These are phyloP conservation scores for Caranx ignobilis DNA, from an alignment of 2,113 vertebrate species.

Conservation along the genomic window DNA sequence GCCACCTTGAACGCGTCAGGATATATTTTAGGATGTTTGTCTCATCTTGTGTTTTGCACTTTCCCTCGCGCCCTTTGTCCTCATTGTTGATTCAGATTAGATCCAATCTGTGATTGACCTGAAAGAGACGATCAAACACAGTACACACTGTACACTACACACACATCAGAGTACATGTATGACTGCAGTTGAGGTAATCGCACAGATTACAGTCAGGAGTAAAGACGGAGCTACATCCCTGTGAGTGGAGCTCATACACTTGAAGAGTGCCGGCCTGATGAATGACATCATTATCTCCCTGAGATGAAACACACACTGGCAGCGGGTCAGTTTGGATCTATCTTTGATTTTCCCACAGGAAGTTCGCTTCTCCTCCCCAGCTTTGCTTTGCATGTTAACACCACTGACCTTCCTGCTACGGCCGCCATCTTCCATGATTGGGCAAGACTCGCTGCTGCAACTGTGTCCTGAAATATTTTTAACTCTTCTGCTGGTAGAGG, in stretches of 20 bases:
- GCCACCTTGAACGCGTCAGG: background rate
- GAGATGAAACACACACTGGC: slow-evolving; percentile 3
- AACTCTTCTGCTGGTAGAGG: background rate
- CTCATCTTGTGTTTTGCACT: background rate
- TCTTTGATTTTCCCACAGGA: slow-evolving; percentile 20
- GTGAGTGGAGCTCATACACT: background rate
- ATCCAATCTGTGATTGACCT: too few species aligned
- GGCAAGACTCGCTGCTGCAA: background rate
- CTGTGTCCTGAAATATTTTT: background rate
- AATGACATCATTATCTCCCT: slow-evolving; percentile 9
- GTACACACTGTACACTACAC: background rate
- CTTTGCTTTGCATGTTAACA: background rate
- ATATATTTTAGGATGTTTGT: background rate
- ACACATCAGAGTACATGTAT: background rate
- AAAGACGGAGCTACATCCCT: background rate
- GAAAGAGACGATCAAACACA: background rate
- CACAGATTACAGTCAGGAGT: background rate
- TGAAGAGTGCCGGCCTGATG: slow-evolving; percentile 16
- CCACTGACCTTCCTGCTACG: background rate
- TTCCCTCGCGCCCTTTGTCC: background rate
- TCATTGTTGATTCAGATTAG: background rate
- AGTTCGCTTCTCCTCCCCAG: background rate
- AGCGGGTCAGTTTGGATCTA: slow-evolving; percentile 16
- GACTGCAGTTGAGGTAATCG: slow-evolving; percentile 10
- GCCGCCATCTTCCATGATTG: too few species aligned